Evolutionary conservation across 2,797 vertebrate species (phyloP), one percentile per base, ranked within the genome.

Genomic region (Oreortyx pictus): DNA sequence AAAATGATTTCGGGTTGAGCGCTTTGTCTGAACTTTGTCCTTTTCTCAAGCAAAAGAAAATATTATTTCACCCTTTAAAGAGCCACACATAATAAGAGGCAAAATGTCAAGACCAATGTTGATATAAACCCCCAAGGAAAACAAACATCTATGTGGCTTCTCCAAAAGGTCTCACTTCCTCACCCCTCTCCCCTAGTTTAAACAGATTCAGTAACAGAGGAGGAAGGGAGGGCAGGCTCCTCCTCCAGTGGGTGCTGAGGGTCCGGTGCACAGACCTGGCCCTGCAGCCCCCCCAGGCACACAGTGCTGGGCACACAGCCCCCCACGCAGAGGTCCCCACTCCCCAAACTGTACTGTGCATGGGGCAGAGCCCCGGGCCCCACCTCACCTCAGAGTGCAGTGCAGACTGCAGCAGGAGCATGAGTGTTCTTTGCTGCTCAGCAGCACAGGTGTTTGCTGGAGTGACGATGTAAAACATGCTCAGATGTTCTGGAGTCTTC

Each of bases 1-100:
- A 97, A 97, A 97, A 97, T 97, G 29, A 96, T 96, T 95, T 94
- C 86, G 96, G 96, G 96, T 96, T 97, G 97, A 97, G 97, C 90
- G 96, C 95, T 97, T 96, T 93, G 92, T 96, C 97, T 97, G 97
- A 98, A 97, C 97, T 97, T 97, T 97, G 97, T 97, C 97, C 97
- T 98, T 97, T 97, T 98, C 97, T 97, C 97, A 97, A 97, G 97
- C 96, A 97, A 98, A 98, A 97, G 97, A 98, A 98, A 98, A 98
- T 98, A 98, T 98, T 98, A 98, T 98, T 98, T 97, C 97, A 97
- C 97, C 97, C 97, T 98, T 97, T 97, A 96, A 97, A 98, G 97
- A 98, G 97, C 97, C 97, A 97, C 97, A 98, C 97, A 97, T 97
- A 97, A 97, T 97, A 97, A 97, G 97, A 97, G 97, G 98, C 97